Conservation (phyloP, 2,888 invertebrate genomes). For the Andrena trimmerana region DNA sequence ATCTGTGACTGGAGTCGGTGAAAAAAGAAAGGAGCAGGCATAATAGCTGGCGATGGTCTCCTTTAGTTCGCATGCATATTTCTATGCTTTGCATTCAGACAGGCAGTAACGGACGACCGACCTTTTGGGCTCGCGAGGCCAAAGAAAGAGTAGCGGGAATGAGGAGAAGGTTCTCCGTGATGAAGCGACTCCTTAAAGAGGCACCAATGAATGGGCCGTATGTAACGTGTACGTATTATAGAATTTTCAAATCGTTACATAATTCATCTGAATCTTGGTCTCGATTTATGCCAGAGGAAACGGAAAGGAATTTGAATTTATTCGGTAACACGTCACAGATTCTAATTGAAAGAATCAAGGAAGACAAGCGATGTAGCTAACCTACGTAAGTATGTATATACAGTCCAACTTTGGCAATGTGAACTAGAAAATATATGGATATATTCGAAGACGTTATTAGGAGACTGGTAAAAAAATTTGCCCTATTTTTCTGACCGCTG, state of each 20-base stretch:
- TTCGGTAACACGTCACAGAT: no score
- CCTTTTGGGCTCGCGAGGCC: constrained; percentile 40
- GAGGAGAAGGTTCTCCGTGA: constrained; percentile 45
- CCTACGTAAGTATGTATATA: neutral
- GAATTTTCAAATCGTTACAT: constrained; percentile 21
- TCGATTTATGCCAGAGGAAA: neutral
- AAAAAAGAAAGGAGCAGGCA: constrained; percentile 14
- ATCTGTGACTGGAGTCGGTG: constrained; percentile 41
- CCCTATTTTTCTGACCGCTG: neutral
- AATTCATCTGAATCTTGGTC: constrained; percentile 8
- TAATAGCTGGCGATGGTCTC: constrained; percentile 56
- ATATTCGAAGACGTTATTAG: neutral
- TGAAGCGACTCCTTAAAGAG: constrained; percentile 43
- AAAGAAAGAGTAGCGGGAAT: constrained; percentile 43
- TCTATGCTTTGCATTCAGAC: constrained; percentile 61
- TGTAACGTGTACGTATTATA: constrained; percentile 24
- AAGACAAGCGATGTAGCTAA: no score
- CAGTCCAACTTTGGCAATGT: neutral
- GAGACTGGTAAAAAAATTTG: neutral
- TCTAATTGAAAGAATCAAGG: no score
- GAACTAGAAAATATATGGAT: neutral
- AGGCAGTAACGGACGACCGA: constrained; percentile 52
- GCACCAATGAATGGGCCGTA: constrained; percentile 32
- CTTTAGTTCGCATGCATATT: constrained; percentile 54
- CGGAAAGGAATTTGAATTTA: no score